Evolutionary conservation across 2,113 vertebrate genomes (phyloP), one percentile per base, ranked within the genome.

Genomic region (Bubo blakistoni): DNA sequence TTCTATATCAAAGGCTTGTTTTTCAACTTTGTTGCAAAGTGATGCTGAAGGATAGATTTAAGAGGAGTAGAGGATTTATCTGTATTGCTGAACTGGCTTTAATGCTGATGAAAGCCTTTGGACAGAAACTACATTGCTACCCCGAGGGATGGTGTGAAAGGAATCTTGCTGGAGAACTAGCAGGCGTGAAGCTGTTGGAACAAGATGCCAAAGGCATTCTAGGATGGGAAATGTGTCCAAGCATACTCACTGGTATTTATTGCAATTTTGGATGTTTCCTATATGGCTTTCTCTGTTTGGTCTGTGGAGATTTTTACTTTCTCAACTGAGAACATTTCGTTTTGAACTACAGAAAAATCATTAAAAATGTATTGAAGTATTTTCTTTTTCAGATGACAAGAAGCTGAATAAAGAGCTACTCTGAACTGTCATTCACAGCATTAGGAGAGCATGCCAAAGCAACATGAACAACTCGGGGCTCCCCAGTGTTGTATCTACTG

Each of bases 371-470:
- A 88, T 69, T 86, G 57, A 92, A 92, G 47, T 89, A 29, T 94
- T 96, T 79, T 96, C 65, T 94, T 78, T 93, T 96, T 63, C 83
- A 95, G 91, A 58, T 81, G 81, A 57, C 52, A 89, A 92, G 93
- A 91, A 76, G 34, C 69, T 95, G 86, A 87, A 92, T 67, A 84
- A 95, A 84, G 76, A 89, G 47, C 52, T 76, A 9, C 57, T 94
- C 66, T 85, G 84, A 96, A 89, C 42, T 92, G 73, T 78, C 0
- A 0, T 57, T 72, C 61, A 72, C 84, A 87, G 70, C 66, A 65
- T 72, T 76, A 80, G 49, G n/a, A 89, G 40, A 79, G 49, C 57
- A n/a, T 47, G 57, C 52, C 89, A 91, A 92, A 91, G 66, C 12
- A 36, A 54, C 57, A 72, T 0, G 5, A 88, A 59, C 40, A 66